Evolutionary conservation across 2,113 vertebrate genomes (phyloP).

Genomic region (Pterocles orientalis): DNA sequence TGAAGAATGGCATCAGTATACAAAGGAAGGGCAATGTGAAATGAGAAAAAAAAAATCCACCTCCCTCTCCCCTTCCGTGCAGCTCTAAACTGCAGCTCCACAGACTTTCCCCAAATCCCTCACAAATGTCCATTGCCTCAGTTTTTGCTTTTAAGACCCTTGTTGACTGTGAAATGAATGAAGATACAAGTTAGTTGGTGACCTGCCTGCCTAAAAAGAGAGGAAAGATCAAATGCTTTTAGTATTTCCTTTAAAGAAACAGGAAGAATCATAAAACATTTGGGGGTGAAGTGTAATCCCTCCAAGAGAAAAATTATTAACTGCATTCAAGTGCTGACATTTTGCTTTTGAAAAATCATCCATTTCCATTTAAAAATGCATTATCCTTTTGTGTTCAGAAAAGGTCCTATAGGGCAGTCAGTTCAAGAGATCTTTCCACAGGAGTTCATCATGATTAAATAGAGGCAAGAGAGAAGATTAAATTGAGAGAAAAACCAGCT

Average conservation of each 20-base stretch:
- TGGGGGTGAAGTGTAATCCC: constrained; percentile 14
- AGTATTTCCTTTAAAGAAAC: constrained; percentile 31
- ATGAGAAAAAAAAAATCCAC: not conserved
- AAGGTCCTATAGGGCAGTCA: constrained; percentile 49
- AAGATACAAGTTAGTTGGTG: constrained; percentile 60
- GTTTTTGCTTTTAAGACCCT: constrained; percentile 52
- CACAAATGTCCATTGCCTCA: constrained; percentile 17
- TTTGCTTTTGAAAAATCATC: constrained; percentile 42
- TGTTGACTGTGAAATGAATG: constrained; percentile 66
- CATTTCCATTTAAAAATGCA: constrained; percentile 46
- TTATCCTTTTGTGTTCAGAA: constrained; percentile 28
- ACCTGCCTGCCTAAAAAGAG: constrained; percentile 1
- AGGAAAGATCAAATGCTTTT: constrained; percentile 54
- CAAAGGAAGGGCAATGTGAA: constrained; percentile 17
- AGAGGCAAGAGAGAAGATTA: constrained; percentile 43
- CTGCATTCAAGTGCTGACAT: constrained; percentile 26
- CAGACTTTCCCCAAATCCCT: constrained; percentile 55
- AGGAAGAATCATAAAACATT: constrained; percentile 40
- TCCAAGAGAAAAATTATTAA: constrained; percentile 41
- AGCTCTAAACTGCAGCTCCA: constrained; percentile 37
- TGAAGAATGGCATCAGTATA: not conserved
- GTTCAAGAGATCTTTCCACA: constrained; percentile 59
- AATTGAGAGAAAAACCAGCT: constrained; percentile 16
- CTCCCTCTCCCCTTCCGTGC: not conserved
- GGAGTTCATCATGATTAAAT: constrained; percentile 44